Percentiles rank a stretch among this genome's conserved stretches.
phyloP scores from a whole-genome alignment of 2,113 vertebrate species.

The Pandion haliaetus region DNA sequence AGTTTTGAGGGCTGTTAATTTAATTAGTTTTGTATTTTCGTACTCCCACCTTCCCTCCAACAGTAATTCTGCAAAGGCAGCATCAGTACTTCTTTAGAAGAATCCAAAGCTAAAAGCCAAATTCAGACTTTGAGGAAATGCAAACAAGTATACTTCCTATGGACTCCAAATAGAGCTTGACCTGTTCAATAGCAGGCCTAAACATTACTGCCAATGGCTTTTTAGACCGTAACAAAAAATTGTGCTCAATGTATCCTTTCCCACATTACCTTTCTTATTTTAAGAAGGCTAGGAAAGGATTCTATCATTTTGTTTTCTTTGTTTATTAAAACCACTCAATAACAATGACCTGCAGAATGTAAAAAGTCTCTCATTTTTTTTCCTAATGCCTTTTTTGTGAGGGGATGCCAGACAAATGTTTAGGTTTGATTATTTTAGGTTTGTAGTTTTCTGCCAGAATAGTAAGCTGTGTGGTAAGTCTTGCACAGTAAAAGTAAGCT shows the following conservation, averaged over 20 bases:
- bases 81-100: neutral
- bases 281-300: neutral
- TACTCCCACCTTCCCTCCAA: constrained; percentile 53
- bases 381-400: neutral
- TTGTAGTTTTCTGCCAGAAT: neutral
- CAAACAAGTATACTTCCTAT: neutral
- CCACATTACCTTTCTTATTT: neutral
- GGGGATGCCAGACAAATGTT: neutral
- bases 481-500: neutral
- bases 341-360: neutral
- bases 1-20: constrained; percentile 65
- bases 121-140: neutral
- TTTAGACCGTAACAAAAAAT: neutral
- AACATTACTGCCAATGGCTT: neutral
- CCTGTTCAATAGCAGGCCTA: neutral
- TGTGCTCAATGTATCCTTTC: neutral
- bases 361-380: neutral
- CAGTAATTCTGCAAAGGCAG: constrained; percentile 19
- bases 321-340: neutral
- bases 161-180: neutral
- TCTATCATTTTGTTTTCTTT: neutral
- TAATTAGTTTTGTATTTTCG: constrained; percentile 64
- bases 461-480: neutral
- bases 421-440: neutral
- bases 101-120: neutral